These are phyloP conservation scores for Tryphoninae sp. DNA, from an alignment of 2,888 invertebrate genomes.

Conservation along the genomic window DNA sequence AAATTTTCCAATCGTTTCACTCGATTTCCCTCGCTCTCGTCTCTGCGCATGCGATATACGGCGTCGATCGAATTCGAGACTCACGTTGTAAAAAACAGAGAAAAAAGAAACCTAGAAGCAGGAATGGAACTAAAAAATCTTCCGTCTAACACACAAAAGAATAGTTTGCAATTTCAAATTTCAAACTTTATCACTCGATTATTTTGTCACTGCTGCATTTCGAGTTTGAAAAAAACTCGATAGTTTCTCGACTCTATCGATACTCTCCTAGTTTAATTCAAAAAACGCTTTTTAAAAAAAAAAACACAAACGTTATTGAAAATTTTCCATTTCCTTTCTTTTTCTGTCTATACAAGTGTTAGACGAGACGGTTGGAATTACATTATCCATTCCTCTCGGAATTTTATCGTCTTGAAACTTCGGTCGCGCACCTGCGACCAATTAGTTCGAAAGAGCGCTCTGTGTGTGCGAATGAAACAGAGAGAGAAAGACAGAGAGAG, in stretches of 20 bases:
- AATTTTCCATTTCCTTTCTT: too few relatives aligned
- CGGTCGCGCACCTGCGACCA: slow-evolving; percentile 67
- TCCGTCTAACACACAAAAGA: background rate
- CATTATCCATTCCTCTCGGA: slow-evolving; percentile 62
- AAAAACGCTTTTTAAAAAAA: too few relatives aligned
- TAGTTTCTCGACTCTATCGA: slow-evolving; percentile 4
- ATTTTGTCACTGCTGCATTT: too few relatives aligned
- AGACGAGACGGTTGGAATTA: slow-evolving; percentile 44
- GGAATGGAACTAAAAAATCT: slow-evolving; percentile 23
- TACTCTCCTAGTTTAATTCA: background rate
- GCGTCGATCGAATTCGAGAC: slow-evolving; percentile 57
- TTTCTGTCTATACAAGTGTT: slow-evolving; percentile 7
- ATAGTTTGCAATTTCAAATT: background rate
- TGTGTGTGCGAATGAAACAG: slow-evolving; percentile 67
- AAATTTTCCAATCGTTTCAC: slow-evolving; percentile 37
- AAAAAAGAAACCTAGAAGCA: slow-evolving; percentile 1
- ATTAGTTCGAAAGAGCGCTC: slow-evolving; percentile 67
- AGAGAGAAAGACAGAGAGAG: slow-evolving; percentile 76
- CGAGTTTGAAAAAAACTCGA: too few relatives aligned
- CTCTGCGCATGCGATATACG: slow-evolving; percentile 12
- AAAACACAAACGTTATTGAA: too few relatives aligned
- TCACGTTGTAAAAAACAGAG: slow-evolving; percentile 20
- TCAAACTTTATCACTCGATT: too few relatives aligned
- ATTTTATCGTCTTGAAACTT: slow-evolving; percentile 65
- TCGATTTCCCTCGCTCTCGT: slow-evolving; percentile 6